phyloP scores from a whole-genome alignment of 2,113 vertebrate species.

The Hucho hucho region DNA sequence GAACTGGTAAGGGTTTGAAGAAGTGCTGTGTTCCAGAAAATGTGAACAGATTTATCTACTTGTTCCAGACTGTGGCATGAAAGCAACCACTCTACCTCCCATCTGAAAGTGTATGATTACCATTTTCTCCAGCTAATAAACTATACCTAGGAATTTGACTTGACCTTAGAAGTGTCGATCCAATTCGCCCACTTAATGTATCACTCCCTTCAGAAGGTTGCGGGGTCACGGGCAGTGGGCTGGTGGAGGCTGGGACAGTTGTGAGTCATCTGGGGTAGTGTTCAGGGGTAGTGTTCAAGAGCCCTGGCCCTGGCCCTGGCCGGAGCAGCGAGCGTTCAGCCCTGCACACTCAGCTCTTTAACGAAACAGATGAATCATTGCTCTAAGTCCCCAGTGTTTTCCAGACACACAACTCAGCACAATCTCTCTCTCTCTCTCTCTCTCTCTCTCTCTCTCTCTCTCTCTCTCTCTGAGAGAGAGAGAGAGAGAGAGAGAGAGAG shows the following conservation, averaged over 20 bases:
- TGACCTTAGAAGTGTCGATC: slow-evolving; percentile 27
- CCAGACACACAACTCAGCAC: slow-evolving; percentile 39
- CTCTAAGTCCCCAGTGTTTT: slow-evolving; percentile 35
- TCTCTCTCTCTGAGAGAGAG: no score
- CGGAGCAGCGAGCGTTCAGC: not conserved
- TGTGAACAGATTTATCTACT: slow-evolving; percentile 5
- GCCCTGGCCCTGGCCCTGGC: not conserved
- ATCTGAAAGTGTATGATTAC: not conserved
- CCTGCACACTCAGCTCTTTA: slow-evolving; percentile 39
- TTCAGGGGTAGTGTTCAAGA: slow-evolving; percentile 42
- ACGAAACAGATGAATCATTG: slow-evolving; percentile 60
- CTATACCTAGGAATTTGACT: slow-evolving; percentile 22
- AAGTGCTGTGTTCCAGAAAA: slow-evolving; percentile 10
- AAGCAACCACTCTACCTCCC: not conserved
- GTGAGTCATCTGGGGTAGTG: slow-evolving; percentile 20
- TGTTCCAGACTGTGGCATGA: not conserved
- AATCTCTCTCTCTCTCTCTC: no score
- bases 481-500: slow-evolving; percentile 24
- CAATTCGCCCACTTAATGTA: slow-evolving; percentile 14
- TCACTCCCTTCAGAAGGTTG: slow-evolving; percentile 27
- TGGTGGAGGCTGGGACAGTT: not conserved
- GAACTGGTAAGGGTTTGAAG: not conserved
- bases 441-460: no score
- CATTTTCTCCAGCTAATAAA: not conserved
- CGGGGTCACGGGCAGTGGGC: slow-evolving; percentile 26